These are phyloP conservation scores for Stratiomys singularior DNA, from an alignment of 2,888 invertebrate species.

Conservation along the genomic window DNA sequence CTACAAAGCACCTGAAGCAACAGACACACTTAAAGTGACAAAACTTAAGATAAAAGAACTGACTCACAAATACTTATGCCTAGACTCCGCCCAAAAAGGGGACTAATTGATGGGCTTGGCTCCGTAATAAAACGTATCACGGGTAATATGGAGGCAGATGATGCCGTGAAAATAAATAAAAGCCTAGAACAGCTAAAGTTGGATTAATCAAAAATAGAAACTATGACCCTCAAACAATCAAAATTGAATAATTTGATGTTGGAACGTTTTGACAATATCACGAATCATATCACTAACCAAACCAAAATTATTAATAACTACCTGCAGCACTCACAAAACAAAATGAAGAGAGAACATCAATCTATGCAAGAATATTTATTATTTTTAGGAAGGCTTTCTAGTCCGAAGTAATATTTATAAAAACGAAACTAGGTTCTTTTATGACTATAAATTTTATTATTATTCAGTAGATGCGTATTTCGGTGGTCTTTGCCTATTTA, in stretches of 20 bases:
- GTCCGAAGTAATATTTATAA: no score
- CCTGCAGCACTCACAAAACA: not conserved
- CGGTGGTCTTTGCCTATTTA: no score
- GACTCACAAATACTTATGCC: slow-evolving; percentile 32
- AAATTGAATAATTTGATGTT: slow-evolving; percentile 28
- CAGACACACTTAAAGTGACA: not conserved
- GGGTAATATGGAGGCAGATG: slow-evolving; percentile 40
- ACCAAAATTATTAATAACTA: slow-evolving; percentile 3
- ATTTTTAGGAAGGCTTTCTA: no score
- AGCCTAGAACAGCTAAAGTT: not conserved
- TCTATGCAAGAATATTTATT: no score
- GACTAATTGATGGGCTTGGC: slow-evolving; percentile 32
- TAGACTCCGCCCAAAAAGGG: slow-evolving; percentile 28
- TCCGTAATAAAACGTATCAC: slow-evolving; percentile 40
- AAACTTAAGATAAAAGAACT: slow-evolving; percentile 38
- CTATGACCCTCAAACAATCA: not conserved
- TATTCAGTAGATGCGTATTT: no score
- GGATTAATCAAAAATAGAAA: slow-evolving; percentile 3
- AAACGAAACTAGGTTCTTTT: no score
- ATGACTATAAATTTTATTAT: no score
- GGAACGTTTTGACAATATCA: slow-evolving; percentile 38
- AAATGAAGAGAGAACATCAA: not conserved
- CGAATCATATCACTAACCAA: slow-evolving; percentile 28
- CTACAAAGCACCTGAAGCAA: not conserved
- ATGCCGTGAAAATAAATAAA: slow-evolving; percentile 34